phyloP scores from a whole-genome alignment of 2,113 vertebrate genomes.

The Probosciger aterrimus region DNA sequence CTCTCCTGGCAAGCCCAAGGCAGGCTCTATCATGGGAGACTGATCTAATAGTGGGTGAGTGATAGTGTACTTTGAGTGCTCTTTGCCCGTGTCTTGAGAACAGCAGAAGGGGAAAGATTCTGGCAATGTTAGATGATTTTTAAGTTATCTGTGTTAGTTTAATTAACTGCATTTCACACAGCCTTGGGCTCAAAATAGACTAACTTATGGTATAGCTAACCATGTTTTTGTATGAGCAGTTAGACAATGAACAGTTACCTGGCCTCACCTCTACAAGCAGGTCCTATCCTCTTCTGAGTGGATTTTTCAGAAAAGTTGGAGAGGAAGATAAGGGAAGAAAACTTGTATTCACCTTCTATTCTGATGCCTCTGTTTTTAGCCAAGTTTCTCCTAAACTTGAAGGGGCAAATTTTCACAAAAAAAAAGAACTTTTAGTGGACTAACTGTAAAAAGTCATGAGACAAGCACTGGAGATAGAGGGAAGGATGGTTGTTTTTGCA shows the following conservation, averaged over 20 bases:
- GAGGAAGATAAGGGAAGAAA: neutral
- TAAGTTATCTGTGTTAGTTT: slow-evolving; percentile 3
- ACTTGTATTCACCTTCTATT: neutral
- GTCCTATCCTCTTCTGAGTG: neutral
- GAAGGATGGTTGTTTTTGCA: neutral
- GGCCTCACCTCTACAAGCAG: neutral
- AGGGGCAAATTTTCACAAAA: slow-evolving; percentile 6
- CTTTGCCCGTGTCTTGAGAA: neutral
- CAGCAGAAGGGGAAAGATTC: neutral
- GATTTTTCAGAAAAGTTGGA: neutral
- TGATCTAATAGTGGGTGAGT: neutral
- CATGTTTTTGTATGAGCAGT: slow-evolving; percentile 4
- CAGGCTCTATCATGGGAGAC: neutral
- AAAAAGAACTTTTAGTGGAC: neutral
- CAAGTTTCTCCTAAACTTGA: slow-evolving; percentile 4
- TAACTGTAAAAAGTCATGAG: slow-evolving; percentile 42
- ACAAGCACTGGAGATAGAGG: neutral
- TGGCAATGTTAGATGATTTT: neutral
- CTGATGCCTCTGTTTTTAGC: slow-evolving; percentile 34
- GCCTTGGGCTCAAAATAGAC: neutral
- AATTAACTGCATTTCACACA: slow-evolving; percentile 8
- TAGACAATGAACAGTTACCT: neutral
- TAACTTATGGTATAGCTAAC: slow-evolving; percentile 12
- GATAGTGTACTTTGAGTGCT: neutral
- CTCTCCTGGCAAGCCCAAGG: neutral